Evolutionary conservation across 2,888 invertebrate genomes (phyloP), one percentile per base, ranked within the genome.

Genomic region (Cheilosia impressa): DNA sequence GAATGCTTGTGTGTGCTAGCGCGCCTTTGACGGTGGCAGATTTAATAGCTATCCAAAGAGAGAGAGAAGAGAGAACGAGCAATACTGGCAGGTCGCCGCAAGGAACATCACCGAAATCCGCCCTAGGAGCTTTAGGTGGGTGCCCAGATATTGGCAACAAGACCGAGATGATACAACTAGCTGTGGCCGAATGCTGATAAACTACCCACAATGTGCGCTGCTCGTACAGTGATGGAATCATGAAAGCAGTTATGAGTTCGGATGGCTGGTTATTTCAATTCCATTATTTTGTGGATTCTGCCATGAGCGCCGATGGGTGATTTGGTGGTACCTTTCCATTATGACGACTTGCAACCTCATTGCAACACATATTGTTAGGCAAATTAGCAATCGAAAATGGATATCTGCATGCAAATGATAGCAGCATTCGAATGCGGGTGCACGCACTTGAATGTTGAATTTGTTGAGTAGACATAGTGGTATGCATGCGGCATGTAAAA

Each of bases 71-170:
- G 71, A 19, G 55, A 47, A 47, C 13, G 58, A 69, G 22, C 4
- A 47, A 71, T 63, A 71, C 43, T 53, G 53, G 22, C 57, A 77
- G 9, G 2, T 58, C 19, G 52, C 85, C 68, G 4, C 24, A 22
- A 45, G 85, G 34, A 41, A 81, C 71, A 85, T 85, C 68, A 81
- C 72, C 68, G 68, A 81, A 85, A 68, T 69, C 34, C 38, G 41
- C 66, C 68, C 15, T 17, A 41, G 50, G 72, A 4, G 6, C 31
- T 57, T 78, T 34, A 17, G 60, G 62, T 66, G 78, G 72, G 78
- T 68, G 43, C 72, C 69, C 52, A 75, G 60, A 84, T 65, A 43
- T 75, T 34, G 72, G 60, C 78, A 66, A 43, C 19, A 72, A 77
- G 22, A 72, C 45, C 45, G 41, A 63, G 55, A 73, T 38, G 63